A percentile compares a stretch with the other conserved stretches of the same genome.
Conservation (phyloP, 2,797 vertebrate genomes). For the Microctenopoma lineatum region DNA sequence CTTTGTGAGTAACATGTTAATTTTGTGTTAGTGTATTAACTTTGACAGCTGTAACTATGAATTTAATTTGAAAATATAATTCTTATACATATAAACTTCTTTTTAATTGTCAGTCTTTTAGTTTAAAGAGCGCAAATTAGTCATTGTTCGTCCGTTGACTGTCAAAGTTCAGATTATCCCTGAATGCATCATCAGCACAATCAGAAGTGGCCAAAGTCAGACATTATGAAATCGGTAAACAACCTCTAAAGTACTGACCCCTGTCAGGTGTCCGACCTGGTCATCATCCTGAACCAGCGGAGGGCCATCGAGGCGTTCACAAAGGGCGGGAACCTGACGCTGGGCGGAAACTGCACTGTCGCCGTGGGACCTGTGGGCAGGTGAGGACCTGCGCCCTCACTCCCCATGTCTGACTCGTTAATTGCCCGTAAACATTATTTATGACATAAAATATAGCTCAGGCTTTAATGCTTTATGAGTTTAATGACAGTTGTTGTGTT, state of each 20-base stretch:
- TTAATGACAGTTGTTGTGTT: constrained; percentile 30
- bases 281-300: constrained; percentile 95
- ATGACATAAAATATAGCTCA: constrained; percentile 22
- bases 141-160: too few species aligned
- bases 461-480: constrained; percentile 25
- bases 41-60: too few species aligned
- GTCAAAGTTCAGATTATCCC: neutral
- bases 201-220: too few species aligned
- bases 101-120: too few species aligned
- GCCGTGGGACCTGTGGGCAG: constrained; percentile 95
- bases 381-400: constrained; percentile 66
- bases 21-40: too few species aligned
- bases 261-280: constrained; percentile 92
- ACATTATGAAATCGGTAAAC: too few species aligned
- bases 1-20: too few species aligned
- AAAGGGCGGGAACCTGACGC: constrained; percentile 95
- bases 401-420: neutral
- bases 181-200: neutral
- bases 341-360: constrained; percentile 95
- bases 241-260: neutral
- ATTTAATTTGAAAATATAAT: too few species aligned
- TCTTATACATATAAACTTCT: too few species aligned
- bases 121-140: too few species aligned
- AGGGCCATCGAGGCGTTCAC: constrained; percentile 95
- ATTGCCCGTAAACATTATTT: neutral